These are phyloP conservation scores for Pollachius pollachius DNA, from an alignment of 2,113 vertebrate species.

Conservation along the genomic window DNA sequence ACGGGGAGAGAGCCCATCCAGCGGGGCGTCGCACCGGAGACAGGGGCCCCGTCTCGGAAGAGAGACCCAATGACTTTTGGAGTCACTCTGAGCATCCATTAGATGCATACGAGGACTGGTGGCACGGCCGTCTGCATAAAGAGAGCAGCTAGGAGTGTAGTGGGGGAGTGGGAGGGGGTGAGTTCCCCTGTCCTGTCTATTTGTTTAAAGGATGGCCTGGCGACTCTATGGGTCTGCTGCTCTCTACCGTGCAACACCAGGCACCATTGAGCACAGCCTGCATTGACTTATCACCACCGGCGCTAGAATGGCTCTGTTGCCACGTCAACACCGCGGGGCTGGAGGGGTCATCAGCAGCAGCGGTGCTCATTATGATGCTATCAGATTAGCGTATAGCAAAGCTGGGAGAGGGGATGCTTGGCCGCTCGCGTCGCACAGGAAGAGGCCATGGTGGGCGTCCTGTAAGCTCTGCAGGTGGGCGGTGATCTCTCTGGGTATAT, in stretches of 20 bases:
- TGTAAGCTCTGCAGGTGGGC: slow-evolving; percentile 54
- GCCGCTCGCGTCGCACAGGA: slow-evolving; percentile 54
- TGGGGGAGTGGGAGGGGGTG: slow-evolving; percentile 10
- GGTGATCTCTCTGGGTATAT: slow-evolving; percentile 50
- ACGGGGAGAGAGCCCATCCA: slow-evolving; percentile 5
- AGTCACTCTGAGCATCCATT: slow-evolving; percentile 44
- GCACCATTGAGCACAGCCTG: slow-evolving; percentile 92
- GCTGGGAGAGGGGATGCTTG: slow-evolving; percentile 62
- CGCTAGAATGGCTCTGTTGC: slow-evolving; percentile 56
- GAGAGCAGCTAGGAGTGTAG: slow-evolving; percentile 11
- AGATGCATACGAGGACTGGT: slow-evolving; percentile 38
- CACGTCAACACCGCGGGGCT: slow-evolving; percentile 63
- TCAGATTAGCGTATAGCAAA: slow-evolving; percentile 66
- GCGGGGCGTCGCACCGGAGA: slow-evolving; percentile 32
- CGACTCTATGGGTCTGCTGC: slow-evolving; percentile 51
- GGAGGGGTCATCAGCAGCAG: slow-evolving; percentile 63
- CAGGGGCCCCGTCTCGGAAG: slow-evolving; percentile 15
- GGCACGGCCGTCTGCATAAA: slow-evolving; percentile 45
- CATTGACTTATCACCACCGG: slow-evolving; percentile 59
- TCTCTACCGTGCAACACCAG: slow-evolving; percentile 80
- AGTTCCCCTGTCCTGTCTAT: slow-evolving; percentile 55
- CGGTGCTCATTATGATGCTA: slow-evolving; percentile 68
- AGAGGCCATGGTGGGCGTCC: slow-evolving; percentile 42
- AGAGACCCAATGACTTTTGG: slow-evolving; percentile 7
- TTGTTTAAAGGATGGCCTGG: slow-evolving; percentile 70